Percentiles rank a stretch among this genome's conserved stretches.
Evolutionary conservation across 2,797 vertebrate species (phyloP).

Genomic region (Hemibagrus guttatus): DNA sequence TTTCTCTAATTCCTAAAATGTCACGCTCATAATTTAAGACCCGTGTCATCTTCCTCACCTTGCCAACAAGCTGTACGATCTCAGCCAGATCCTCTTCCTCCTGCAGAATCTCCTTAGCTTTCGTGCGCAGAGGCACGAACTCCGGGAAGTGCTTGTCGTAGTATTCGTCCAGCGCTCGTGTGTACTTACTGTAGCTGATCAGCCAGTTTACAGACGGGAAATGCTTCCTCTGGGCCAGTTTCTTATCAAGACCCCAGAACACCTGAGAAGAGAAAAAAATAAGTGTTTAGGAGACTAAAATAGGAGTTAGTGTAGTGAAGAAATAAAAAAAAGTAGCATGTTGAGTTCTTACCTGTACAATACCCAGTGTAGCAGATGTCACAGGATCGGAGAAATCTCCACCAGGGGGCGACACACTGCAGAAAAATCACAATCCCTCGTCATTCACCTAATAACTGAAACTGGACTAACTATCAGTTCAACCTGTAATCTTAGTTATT

Average conservation of each 20-base stretch:
- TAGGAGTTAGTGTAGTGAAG: background rate
- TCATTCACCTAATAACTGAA: background rate
- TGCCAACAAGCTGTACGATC: slow-evolving; percentile 97
- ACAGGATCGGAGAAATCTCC: slow-evolving; percentile 99
- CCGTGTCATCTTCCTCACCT: slow-evolving; percentile 71
- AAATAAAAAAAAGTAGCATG: background rate
- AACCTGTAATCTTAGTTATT: background rate
- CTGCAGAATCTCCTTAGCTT: slow-evolving; percentile 97
- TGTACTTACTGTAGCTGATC: slow-evolving; percentile 99
- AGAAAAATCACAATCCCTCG: slow-evolving; percentile 30
- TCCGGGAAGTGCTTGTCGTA: slow-evolving; percentile 97
- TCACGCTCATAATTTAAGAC: background rate
- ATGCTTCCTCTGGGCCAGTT: slow-evolving; percentile 96
- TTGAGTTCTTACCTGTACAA: slow-evolving; percentile 85
- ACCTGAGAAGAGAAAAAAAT: slow-evolving; percentile 70
- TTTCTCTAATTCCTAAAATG: background rate
- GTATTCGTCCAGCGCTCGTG: slow-evolving; percentile 91
- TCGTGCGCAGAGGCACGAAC: slow-evolving; percentile 95
- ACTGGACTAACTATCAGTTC: background rate
- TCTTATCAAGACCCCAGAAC: slow-evolving; percentile 99
- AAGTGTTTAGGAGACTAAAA: background rate
- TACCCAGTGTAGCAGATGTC: slow-evolving; percentile 96
- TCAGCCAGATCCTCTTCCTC: slow-evolving; percentile 98
- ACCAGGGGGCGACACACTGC: slow-evolving; percentile 96
- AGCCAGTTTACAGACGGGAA: slow-evolving; percentile 99